Conservation (phyloP, 2,888 invertebrate species). For the Andrena marginata region DNA sequence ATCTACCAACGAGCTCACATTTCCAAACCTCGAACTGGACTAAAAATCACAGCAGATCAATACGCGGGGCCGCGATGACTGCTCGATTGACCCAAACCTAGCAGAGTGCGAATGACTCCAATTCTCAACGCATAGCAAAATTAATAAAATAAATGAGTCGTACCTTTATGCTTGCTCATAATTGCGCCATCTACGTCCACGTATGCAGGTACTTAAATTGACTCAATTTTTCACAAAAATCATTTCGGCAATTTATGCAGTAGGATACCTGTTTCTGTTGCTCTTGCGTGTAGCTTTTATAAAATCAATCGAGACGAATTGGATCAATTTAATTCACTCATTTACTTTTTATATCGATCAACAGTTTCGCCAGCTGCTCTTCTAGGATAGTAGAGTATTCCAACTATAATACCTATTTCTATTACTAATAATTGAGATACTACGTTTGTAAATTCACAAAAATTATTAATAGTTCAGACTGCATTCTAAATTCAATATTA, state of each 20-base stretch:
- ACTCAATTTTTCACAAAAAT: conserved; percentile 33
- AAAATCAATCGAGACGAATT: not conserved
- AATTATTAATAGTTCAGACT: no score
- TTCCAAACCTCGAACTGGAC: not conserved
- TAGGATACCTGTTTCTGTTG: not conserved
- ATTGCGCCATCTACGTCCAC: not conserved
- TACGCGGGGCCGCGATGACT: conserved; percentile 2
- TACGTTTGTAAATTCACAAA: no score
- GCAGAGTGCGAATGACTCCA: conserved; percentile 25
- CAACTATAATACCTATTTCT: no score
- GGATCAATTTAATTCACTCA: not conserved
- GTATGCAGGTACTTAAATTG: conserved; percentile 5
- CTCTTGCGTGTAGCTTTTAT: not conserved
- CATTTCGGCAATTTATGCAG: not conserved
- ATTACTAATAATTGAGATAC: no score
- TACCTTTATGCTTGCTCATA: not conserved
- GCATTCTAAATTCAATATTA: no score
- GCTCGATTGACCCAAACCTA: conserved; percentile 27
- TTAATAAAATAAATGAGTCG: conserved; percentile 31
- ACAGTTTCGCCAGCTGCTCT: not conserved
- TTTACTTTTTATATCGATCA: not conserved
- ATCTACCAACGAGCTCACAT: no score
- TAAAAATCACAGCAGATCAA: conserved; percentile 8
- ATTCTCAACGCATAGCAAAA: conserved; percentile 10
- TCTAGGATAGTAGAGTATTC: no score